These are phyloP conservation scores for Alfaro cultratus DNA, from an alignment of 2,797 vertebrate genomes.

Conservation along the genomic window DNA sequence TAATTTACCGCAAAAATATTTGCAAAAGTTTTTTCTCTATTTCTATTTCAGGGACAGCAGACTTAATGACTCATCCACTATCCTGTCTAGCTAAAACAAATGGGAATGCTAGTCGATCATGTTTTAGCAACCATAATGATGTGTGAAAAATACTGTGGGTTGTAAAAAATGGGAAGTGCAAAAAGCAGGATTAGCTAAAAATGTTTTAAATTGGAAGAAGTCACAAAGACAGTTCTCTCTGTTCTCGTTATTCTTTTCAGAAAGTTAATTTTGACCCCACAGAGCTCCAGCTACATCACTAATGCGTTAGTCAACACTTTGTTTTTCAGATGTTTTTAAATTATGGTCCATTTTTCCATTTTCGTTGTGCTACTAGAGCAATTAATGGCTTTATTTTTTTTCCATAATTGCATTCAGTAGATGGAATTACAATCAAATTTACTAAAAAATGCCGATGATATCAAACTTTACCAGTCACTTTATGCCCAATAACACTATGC, in stretches of 20 bases:
- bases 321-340: neutral
- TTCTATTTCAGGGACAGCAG: neutral
- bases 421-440: neutral
- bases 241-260: neutral
- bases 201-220: neutral
- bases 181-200: neutral
- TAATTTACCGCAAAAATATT: constrained; percentile 12
- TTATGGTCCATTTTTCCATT: neutral
- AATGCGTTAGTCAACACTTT: neutral
- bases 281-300: neutral
- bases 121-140: constrained; percentile 8
- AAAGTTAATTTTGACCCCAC: neutral
- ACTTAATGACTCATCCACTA: constrained; percentile 20
- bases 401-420: neutral
- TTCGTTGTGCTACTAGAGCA: neutral
- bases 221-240: neutral
- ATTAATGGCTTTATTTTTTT: neutral
- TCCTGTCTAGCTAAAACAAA: neutral
- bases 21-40: neutral
- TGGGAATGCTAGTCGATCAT: constrained; percentile 6
- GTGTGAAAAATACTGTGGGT: neutral
- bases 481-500: neutral
- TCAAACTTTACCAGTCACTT: neutral
- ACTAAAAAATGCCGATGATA: neutral
- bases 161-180: neutral